Evolutionary conservation across 2,888 invertebrate genomes (phyloP), one percentile per base, ranked within the genome.

Genomic region (Drosophila monieri): DNA sequence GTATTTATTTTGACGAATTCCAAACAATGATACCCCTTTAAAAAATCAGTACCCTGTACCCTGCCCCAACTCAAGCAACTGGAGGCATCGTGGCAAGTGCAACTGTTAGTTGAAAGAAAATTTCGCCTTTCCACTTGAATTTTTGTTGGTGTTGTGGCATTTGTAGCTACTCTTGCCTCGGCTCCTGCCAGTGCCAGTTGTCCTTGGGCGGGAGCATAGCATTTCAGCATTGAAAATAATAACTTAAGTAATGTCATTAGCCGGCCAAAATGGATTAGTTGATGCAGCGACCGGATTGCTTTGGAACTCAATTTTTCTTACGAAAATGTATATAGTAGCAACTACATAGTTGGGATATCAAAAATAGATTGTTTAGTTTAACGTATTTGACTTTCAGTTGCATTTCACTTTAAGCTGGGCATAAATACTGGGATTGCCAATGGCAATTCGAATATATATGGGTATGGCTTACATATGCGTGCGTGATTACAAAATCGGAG

Each of bases 181-280:
- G 18, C 43, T 35, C 32, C 35, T 52, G 51, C 37, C 49, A 30
- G 25, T 44, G 62, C 47, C 51, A 59, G 23, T 48, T 78, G 69
- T 69, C 79, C 87, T 87, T 87, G 87, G 57, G 51, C 58, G 37
- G 56, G 12, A 61, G 84, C 68, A 80, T 79, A 64, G 66, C 73
- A 74, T 84, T 86, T 73, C 84, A 88, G 74, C 69, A 71, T 72
- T 54, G 72, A 75, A 88, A 88, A 88, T 88, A 84, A 84, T 88
- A 84, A 86, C 78, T 84, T 86, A 88, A 88, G 88, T 84, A 88
- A 84, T 86, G 80, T 84, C 83, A 84, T 84, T 84, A 85, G 60
- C 69, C 60, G 72, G 78, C 72, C 68, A 61, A 76, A 85, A 84
- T 80, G 86, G 84, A 83, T 88, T 84, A 84, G 74, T 84, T 80